Conservation (phyloP, 1,140 invertebrate species). For the Diabrotica virgifera region DNA sequence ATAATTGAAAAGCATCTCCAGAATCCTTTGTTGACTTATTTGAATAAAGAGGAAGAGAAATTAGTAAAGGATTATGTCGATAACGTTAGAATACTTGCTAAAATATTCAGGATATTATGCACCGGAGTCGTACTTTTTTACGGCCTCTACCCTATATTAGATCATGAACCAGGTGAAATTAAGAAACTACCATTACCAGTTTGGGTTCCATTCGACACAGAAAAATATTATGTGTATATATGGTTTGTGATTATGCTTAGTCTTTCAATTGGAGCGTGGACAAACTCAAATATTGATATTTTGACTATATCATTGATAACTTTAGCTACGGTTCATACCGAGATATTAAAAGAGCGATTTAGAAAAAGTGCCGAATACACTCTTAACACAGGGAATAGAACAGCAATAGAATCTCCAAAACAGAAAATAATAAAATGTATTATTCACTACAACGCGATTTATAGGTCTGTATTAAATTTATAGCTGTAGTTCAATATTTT, state of each 20-base stretch:
- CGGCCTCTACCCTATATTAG: conserved; percentile 16
- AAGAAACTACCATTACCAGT: conserved; percentile 14
- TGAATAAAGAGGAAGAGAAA: conserved; percentile 7
- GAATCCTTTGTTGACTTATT: conserved; percentile 14
- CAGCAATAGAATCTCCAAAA: background rate
- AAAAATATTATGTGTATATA: conserved; percentile 10
- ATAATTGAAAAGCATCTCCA: conserved; percentile 18
- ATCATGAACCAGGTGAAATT: conserved; percentile 6
- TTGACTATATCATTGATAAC: conserved; percentile 17
- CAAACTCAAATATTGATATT: conserved; percentile 22
- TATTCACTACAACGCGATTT: conserved; percentile 1
- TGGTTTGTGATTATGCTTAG: conserved; percentile 14
- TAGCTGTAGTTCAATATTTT: background rate
- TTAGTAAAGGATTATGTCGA: conserved; percentile 12
- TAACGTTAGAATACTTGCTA: conserved; percentile 5
- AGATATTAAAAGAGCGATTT: conserved; percentile 19
- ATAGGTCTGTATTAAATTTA: background rate
- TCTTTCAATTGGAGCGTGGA: conserved; percentile 18
- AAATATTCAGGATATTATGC: conserved; percentile 16
- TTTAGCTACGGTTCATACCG: conserved; percentile 17
- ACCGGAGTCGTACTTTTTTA: conserved; percentile 13
- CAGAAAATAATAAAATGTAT: background rate
- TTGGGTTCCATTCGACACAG: conserved; percentile 21
- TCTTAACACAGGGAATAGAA: background rate
- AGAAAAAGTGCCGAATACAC: background rate